phyloP scores from a whole-genome alignment of 2,888 invertebrate species.

The Diloba caeruleocephala region DNA sequence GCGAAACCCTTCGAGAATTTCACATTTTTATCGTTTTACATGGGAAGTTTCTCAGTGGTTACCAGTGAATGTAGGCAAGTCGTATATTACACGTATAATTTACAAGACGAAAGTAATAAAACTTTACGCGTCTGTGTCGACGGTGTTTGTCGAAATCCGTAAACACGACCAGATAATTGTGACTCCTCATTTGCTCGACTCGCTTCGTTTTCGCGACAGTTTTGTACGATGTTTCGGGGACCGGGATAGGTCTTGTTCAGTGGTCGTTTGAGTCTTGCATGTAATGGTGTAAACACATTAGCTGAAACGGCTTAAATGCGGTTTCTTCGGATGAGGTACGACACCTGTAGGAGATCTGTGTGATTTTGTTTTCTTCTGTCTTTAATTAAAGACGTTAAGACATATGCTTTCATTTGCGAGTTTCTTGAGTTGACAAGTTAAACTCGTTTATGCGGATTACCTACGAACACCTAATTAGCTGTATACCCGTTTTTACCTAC shows the following conservation, averaged over 20 bases:
- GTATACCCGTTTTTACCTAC: too few relatives aligned
- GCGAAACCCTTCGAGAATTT: constrained; percentile 60
- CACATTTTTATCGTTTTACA: constrained; percentile 76
- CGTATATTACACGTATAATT: constrained; percentile 82
- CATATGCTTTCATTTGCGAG: constrained; percentile 15
- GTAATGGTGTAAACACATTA: constrained; percentile 86
- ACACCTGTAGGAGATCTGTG: constrained; percentile 69
- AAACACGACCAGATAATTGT: constrained; percentile 70
- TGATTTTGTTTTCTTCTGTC: constrained; percentile 50
- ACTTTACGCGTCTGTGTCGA: constrained; percentile 80
- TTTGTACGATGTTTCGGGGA: constrained; percentile 28
- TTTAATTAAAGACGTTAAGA: constrained; percentile 49
- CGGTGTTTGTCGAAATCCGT: constrained; percentile 82
- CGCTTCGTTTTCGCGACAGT: constrained; percentile 9
- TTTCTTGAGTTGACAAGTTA: constrained; percentile 18
- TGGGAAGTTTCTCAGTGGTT: constrained; percentile 70
- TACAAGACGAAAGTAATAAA: constrained; percentile 85
- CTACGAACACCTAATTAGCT: constrained; percentile 17
- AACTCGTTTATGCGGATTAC: constrained; percentile 19
- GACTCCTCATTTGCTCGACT: constrained; percentile 53
- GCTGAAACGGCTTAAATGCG: constrained; percentile 68
- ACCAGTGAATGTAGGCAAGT: constrained; percentile 49
- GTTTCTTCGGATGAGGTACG: constrained; percentile 72
- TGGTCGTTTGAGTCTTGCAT: constrained; percentile 71
- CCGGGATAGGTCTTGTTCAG: constrained; percentile 57